These are phyloP conservation scores for Formicarius rufipectus DNA, from an alignment of 2,113 vertebrate genomes.

Conservation along the genomic window DNA sequence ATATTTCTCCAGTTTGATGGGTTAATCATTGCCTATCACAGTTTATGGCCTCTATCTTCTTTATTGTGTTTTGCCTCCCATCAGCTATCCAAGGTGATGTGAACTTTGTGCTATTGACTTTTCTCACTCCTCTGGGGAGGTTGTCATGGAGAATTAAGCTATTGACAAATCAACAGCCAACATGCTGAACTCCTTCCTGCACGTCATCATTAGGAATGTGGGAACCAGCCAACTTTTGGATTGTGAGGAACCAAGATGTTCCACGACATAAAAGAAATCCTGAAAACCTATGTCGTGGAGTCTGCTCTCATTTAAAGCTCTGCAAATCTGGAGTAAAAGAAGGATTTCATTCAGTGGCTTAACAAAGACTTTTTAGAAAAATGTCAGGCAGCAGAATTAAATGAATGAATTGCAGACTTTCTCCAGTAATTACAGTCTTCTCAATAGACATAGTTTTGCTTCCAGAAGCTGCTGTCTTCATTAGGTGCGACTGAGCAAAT, in stretches of 20 bases:
- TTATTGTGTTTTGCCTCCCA: slow-evolving; percentile 66
- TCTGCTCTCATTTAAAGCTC: background rate
- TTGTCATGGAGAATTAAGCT: slow-evolving; percentile 76
- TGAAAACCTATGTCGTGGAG: background rate
- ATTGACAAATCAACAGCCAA: slow-evolving; percentile 74
- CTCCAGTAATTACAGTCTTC: slow-evolving; percentile 29
- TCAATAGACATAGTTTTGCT: slow-evolving; percentile 10
- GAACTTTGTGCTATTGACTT: slow-evolving; percentile 74
- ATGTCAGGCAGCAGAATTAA: slow-evolving; percentile 43
- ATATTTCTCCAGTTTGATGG: slow-evolving; percentile 78
- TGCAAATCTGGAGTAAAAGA: background rate
- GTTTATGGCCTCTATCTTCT: slow-evolving; percentile 76
- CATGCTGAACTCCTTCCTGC: slow-evolving; percentile 40
- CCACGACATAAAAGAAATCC: slow-evolving; percentile 11
- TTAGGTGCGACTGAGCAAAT: slow-evolving; percentile 32
- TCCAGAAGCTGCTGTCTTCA: slow-evolving; percentile 33
- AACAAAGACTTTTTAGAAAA: slow-evolving; percentile 40
- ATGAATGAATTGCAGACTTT: slow-evolving; percentile 36
- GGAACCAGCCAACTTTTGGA: slow-evolving; percentile 37
- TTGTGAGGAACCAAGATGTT: slow-evolving; percentile 40
- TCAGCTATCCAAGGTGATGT: slow-evolving; percentile 73
- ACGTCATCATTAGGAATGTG: slow-evolving; percentile 60
- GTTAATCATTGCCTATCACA: slow-evolving; percentile 75
- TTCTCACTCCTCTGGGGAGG: slow-evolving; percentile 68
- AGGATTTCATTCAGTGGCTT: background rate